Conservation (phyloP, 2,113 vertebrate genomes). For the Ictalurus punctatus region DNA sequence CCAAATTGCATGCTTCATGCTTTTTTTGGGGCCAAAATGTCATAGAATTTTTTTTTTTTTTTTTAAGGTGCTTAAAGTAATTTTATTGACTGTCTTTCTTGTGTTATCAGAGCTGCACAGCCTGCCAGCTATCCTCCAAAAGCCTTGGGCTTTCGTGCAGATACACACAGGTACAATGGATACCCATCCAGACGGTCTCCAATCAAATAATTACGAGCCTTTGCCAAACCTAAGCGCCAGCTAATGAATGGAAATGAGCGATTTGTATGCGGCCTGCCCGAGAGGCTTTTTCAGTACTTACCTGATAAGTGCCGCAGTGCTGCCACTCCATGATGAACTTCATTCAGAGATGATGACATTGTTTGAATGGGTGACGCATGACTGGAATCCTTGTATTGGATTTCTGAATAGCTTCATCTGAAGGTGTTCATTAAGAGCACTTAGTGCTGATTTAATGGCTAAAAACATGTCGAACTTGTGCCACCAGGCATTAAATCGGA, state of each 20-base stretch:
- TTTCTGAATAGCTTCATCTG: constrained; percentile 35
- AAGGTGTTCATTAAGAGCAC: constrained; percentile 51
- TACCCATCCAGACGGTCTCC: constrained; percentile 48
- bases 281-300: constrained; percentile 45
- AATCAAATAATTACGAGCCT: constrained; percentile 58
- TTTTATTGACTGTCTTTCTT: constrained; percentile 53
- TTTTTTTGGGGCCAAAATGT: constrained; percentile 52
- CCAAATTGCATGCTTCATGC: constrained; percentile 53
- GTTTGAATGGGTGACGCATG: constrained; percentile 49
- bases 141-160: constrained; percentile 45
- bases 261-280: constrained; percentile 54
- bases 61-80: constrained; percentile 28
- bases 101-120: constrained; percentile 56
- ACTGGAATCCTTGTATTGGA: constrained; percentile 40
- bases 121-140: constrained; percentile 47
- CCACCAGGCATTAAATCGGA: constrained; percentile 32
- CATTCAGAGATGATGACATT: constrained; percentile 54
- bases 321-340: constrained; percentile 54
- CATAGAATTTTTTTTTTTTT: constrained; percentile 32
- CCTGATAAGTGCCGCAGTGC: constrained; percentile 52
- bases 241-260: constrained; percentile 61
- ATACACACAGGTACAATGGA: constrained; percentile 53
- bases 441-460: constrained; percentile 46
- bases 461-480: constrained; percentile 40
- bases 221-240: constrained; percentile 47